Conservation (phyloP, 2,797 vertebrate species). For the Erethizon dorsatum region DNA sequence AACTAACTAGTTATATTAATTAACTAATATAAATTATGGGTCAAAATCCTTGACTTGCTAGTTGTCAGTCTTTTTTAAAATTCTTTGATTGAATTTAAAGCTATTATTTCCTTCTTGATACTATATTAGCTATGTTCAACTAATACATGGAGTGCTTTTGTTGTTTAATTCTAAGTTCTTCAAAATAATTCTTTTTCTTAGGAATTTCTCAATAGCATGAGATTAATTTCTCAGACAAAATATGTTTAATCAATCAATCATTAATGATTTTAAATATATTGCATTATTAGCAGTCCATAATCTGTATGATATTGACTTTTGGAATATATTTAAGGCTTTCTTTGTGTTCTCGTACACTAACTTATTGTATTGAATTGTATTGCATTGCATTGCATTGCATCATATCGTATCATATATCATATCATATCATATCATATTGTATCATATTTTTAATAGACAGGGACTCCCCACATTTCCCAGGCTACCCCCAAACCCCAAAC, state of each 20-base stretch:
- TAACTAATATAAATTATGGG: neutral
- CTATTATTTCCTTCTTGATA: neutral
- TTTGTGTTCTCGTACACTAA: neutral
- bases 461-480: too few species aligned
- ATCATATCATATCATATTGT: neutral
- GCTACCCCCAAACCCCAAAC: neutral
- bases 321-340: neutral
- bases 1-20: neutral
- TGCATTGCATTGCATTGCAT: neutral
- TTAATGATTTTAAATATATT: constrained; percentile 17
- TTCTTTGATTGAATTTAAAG: neutral
- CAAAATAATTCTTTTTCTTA: neutral
- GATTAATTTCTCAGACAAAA: neutral
- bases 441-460: neutral
- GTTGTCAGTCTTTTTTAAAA: neutral
- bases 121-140: neutral
- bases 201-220: neutral
- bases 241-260: neutral
- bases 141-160: neutral
- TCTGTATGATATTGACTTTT: neutral
- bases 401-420: too few species aligned
- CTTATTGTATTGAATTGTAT: neutral
- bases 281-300: neutral
- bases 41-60: neutral
- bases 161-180: constrained; percentile 42